Conservation (phyloP, 2,113 vertebrate genomes). For the Chloebia gouldiae region DNA sequence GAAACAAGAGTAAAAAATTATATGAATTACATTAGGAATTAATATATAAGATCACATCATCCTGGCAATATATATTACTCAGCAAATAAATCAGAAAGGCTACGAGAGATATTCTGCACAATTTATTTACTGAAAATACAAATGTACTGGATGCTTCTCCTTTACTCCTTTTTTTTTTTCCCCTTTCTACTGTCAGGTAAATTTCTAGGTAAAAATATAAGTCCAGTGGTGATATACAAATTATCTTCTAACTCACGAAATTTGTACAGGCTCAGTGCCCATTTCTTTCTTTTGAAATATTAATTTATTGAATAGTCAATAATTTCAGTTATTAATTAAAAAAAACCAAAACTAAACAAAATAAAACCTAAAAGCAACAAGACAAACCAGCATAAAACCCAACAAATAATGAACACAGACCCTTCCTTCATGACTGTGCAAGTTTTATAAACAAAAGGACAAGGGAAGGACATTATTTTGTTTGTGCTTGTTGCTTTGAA, state of each 20-base stretch:
- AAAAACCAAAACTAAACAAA: too few species aligned
- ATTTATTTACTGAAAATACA: background rate
- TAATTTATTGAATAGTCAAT: background rate
- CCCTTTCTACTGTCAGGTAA: background rate
- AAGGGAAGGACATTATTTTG: background rate
- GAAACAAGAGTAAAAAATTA: background rate
- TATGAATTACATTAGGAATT: background rate
- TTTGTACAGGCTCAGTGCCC: accelerated
- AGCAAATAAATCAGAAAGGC: background rate
- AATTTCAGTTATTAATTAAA: background rate
- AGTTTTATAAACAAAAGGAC: background rate
- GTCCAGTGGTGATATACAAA: background rate
- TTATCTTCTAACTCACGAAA: background rate
- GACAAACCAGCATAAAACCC: too few species aligned
- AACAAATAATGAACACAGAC: background rate
- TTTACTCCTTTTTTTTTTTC: accelerated
- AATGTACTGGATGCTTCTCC: accelerated
- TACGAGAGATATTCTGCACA: background rate
- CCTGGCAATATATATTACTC: background rate
- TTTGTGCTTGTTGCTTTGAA: background rate
- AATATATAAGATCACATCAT: background rate
- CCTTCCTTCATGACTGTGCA: background rate
- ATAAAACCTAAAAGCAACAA: background rate
- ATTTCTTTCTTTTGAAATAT: background rate
- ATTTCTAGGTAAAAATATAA: background rate